Evolutionary conservation across 1,140 invertebrate genomes (phyloP), one percentile per base, ranked within the genome.

Genomic region (Bombyx mori): DNA sequence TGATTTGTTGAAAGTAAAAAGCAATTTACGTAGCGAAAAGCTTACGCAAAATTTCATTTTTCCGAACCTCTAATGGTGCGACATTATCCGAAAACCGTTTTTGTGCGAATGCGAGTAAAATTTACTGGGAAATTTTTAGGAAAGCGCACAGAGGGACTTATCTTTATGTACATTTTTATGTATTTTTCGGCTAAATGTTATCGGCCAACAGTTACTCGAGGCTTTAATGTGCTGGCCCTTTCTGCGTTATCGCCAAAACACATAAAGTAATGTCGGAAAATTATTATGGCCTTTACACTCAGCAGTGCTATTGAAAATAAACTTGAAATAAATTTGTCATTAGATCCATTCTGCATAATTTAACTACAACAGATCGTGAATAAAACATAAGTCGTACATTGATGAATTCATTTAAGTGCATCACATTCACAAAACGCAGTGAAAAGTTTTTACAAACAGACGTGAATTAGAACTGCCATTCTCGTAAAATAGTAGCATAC

Each of bases 101-200:
- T 71, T 69, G 64, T 60, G 63, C 65, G 71, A 73, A 71, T 74
- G 58, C 63, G 71, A 70, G 69, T 71, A 74, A 72, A 76, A 73
- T 76, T 77, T 70, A 75, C 69, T 67, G 63, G 68, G 65, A 61
- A 73, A 70, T 68, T 77, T 77, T 79, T 66, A 65, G 63, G 65
- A 68, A 58, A 65, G 63, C 55, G 69, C 64, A 66, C 66, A 62
- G 57, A 63, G 63, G 62, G 67, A 80, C 69, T 82, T 80, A 80
- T 78, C 76, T 82, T 80, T 82, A 80, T 73, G 72, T 74, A 79
- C 63, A 75, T 69, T 82, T 79, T 82, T 81, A 81, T 73, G 74
- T 79, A 73, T 79, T 78, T 75, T 62, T 65, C 68, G 62, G 65
- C 65, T 68, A 75, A 80, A 77, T 72, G 66, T 80, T 82, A 84